These are phyloP conservation scores for Charaxes varanes DNA, from an alignment of 1,140 invertebrate genomes.

Conservation along the genomic window DNA sequence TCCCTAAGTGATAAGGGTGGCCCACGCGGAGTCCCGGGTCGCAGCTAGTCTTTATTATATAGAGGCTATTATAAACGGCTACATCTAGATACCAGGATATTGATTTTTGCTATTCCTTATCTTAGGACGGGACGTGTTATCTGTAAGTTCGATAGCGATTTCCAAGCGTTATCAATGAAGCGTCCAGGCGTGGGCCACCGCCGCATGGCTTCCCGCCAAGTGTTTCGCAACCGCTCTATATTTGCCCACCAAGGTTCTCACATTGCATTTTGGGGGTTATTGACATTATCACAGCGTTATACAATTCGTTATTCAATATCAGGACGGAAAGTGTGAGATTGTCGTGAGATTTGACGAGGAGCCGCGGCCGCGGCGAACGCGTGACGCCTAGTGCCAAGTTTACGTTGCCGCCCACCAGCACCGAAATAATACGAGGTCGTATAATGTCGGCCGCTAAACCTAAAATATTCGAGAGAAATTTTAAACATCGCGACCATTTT, in stretches of 20 bases:
- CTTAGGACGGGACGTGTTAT: too few relatives aligned
- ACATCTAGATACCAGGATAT: too few relatives aligned
- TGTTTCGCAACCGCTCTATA: slow-evolving; percentile 60
- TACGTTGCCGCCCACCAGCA: slow-evolving; percentile 46
- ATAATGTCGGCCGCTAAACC: slow-evolving; percentile 36
- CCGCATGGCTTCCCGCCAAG: slow-evolving; percentile 51
- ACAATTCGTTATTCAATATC: slow-evolving; percentile 50
- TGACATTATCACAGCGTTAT: slow-evolving; percentile 56
- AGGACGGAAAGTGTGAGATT: slow-evolving; percentile 29
- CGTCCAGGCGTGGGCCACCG: slow-evolving; percentile 21
- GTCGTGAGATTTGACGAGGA: slow-evolving; percentile 25
- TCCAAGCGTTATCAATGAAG: slow-evolving; percentile 38
- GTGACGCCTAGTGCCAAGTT: slow-evolving; percentile 59
- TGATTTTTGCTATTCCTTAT: too few relatives aligned
- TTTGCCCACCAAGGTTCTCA: slow-evolving; percentile 61
- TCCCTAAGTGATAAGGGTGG: too few relatives aligned
- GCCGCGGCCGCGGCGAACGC: slow-evolving; percentile 18
- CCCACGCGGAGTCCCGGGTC: too few relatives aligned
- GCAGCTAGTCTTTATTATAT: too few relatives aligned
- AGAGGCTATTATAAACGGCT: too few relatives aligned
- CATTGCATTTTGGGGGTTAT: slow-evolving; percentile 65
- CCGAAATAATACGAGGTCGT: slow-evolving; percentile 62
- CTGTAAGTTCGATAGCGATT: slow-evolving; percentile 11
- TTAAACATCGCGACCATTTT: too few relatives aligned
- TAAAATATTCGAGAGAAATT: slow-evolving; percentile 23